A percentile compares a stretch with the other conserved stretches of the same genome.
phyloP scores from a whole-genome alignment of 2,797 vertebrate genomes.

The Amniataba percoides region DNA sequence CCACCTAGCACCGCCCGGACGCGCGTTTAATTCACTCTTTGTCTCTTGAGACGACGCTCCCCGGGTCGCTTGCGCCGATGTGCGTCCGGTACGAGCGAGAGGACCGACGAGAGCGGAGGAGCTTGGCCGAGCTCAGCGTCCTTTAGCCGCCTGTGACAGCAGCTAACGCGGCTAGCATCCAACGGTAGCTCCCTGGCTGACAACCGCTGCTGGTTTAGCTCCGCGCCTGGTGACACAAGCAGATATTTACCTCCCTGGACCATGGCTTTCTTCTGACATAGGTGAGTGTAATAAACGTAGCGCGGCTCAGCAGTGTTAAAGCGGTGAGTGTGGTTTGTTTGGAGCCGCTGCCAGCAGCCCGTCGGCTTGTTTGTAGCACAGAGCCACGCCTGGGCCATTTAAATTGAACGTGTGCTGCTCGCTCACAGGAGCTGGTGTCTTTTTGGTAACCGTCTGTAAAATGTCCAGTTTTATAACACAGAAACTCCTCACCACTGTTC shows the following conservation, averaged over 20 bases:
- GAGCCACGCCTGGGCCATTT: conserved; percentile 77
- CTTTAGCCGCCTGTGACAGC: conserved; percentile 62
- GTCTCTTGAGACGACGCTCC: conserved; percentile 13
- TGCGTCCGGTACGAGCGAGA: conserved; percentile 33
- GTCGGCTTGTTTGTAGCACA: conserved; percentile 69
- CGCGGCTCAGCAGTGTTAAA: background rate
- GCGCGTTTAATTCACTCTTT: background rate
- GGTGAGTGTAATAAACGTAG: conserved; percentile 60
- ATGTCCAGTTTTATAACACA: background rate
- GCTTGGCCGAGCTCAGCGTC: conserved; percentile 52
- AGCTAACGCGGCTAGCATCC: conserved; percentile 67
- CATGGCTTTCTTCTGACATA: conserved; percentile 76
- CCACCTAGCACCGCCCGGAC: background rate
- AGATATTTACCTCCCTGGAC: conserved; percentile 28
- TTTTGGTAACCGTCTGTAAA: background rate
- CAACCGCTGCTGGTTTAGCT: conserved; percentile 65
- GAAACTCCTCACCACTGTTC: background rate
- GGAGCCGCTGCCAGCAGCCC: conserved; percentile 3
- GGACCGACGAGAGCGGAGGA: conserved; percentile 55
- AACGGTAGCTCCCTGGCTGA: conserved; percentile 70
- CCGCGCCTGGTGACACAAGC: conserved; percentile 45
- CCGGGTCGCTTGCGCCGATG: conserved; percentile 44
- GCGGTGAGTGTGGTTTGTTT: background rate
- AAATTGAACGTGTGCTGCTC: conserved; percentile 33
- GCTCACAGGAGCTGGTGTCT: background rate